Percentiles rank a stretch among this genome's conserved stretches.
phyloP scores from a whole-genome alignment of 2,888 invertebrate genomes.

The Eulithis prunata region DNA sequence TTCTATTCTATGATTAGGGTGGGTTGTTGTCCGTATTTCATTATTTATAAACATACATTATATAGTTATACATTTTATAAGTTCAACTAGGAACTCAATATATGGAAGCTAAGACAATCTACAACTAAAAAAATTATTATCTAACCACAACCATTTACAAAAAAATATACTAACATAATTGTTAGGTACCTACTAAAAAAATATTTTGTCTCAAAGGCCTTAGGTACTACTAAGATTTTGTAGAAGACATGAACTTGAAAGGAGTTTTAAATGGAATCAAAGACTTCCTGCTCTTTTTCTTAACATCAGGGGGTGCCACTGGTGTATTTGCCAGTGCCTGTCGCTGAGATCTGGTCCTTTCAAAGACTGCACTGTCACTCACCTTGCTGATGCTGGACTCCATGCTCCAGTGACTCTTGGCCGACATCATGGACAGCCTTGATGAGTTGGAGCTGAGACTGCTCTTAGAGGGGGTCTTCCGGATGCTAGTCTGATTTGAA shows the following conservation, averaged over 20 bases:
- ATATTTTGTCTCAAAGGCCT: background rate
- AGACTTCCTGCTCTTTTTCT: slow-evolving; percentile 74
- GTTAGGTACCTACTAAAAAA: slow-evolving; percentile 22
- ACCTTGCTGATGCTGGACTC: slow-evolving; percentile 57
- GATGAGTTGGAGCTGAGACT: slow-evolving; percentile 70
- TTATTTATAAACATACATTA: slow-evolving; percentile 52
- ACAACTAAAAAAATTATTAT: slow-evolving; percentile 19
- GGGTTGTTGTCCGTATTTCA: slow-evolving; percentile 79
- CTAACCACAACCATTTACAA: slow-evolving; percentile 38
- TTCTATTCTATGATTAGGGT: slow-evolving; percentile 73
- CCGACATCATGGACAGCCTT: slow-evolving; percentile 60
- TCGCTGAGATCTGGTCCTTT: slow-evolving; percentile 55
- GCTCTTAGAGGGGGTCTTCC: slow-evolving; percentile 73
- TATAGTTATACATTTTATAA: slow-evolving; percentile 30
- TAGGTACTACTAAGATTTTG: slow-evolving; percentile 56
- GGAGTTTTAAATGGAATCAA: slow-evolving; percentile 79
- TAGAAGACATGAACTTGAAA: slow-evolving; percentile 75
- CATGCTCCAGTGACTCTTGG: slow-evolving; percentile 64
- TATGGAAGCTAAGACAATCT: slow-evolving; percentile 38
- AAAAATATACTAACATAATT: background rate
- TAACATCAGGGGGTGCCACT: slow-evolving; percentile 57
- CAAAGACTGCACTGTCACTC: slow-evolving; percentile 57
- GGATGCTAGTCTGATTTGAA: slow-evolving; percentile 62
- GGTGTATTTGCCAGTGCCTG: slow-evolving; percentile 62
- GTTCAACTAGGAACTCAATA: slow-evolving; percentile 35